Conservation (phyloP, 2,797 vertebrate genomes). For the Carcharodon carcharias region DNA sequence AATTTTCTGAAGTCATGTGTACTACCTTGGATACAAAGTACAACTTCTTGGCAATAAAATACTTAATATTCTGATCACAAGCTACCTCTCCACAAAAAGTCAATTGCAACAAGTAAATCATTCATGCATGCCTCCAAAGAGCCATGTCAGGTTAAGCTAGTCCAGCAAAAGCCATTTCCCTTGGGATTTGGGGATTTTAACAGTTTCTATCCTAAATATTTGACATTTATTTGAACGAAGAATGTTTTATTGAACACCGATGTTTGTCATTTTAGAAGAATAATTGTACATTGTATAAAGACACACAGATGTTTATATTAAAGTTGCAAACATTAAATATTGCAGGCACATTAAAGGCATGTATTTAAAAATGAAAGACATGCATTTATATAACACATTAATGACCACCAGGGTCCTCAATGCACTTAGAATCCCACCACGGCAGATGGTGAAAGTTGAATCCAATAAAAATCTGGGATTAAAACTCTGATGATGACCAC, state of each 20-base stretch:
- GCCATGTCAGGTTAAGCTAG: not conserved
- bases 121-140: not conserved
- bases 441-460: no score
- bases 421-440: no score
- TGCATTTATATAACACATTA: no score
- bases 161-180: not conserved
- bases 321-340: not conserved
- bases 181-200: not conserved
- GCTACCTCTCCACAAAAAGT: not conserved
- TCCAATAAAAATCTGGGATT: no score
- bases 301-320: not conserved
- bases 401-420: no score
- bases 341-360: not conserved
- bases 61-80: not conserved
- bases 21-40: not conserved
- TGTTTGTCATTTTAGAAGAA: not conserved
- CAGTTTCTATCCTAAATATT: not conserved
- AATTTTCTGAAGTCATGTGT: not conserved
- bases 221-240: not conserved
- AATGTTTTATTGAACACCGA: not conserved
- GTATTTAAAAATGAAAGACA: not conserved
- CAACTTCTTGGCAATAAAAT: not conserved
- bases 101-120: not conserved
- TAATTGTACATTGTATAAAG: not conserved
- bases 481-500: no score